phyloP scores from a whole-genome alignment of 1,140 invertebrate genomes.

The Drosophila miranda region DNA sequence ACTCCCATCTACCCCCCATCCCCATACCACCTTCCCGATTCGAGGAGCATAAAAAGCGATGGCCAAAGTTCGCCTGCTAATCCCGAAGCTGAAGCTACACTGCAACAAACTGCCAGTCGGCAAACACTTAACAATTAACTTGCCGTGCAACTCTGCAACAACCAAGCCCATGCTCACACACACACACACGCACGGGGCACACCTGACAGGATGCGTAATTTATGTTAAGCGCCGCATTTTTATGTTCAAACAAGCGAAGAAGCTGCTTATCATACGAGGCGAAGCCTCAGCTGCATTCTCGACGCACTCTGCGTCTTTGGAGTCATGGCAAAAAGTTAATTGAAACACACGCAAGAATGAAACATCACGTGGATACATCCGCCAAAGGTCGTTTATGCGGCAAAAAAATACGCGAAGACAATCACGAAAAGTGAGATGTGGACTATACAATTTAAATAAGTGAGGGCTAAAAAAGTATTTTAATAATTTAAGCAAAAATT shows the following conservation, averaged over 20 bases:
- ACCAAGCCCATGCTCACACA: slow-evolving; percentile 13
- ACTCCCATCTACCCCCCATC: slow-evolving; percentile 15
- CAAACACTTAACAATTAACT: slow-evolving; percentile 79
- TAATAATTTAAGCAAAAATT: no score
- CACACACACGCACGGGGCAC: slow-evolving; percentile 13
- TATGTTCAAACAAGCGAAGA: slow-evolving; percentile 78
- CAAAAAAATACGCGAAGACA: neutral
- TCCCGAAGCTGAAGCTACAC: slow-evolving; percentile 42
- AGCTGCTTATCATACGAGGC: slow-evolving; percentile 70
- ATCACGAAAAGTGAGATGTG: neutral
- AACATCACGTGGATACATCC: slow-evolving; percentile 35
- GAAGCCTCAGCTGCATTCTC: slow-evolving; percentile 41
- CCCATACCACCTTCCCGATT: no score
- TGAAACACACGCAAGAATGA: slow-evolving; percentile 74
- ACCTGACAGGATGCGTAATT: slow-evolving; percentile 74
- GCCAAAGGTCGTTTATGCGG: slow-evolving; percentile 43
- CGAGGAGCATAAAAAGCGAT: slow-evolving; percentile 46
- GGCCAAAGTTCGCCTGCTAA: slow-evolving; percentile 73
- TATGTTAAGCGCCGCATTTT: slow-evolving; percentile 78
- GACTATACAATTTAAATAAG: no score
- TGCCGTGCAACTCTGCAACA: slow-evolving; percentile 61
- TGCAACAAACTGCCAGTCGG: slow-evolving; percentile 52
- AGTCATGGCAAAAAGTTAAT: slow-evolving; percentile 74
- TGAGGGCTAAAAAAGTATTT: no score
- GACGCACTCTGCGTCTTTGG: slow-evolving; percentile 50